Evolutionary conservation across 2,797 vertebrate species (phyloP), one percentile per base, ranked within the genome.

Genomic region (Poecilia velifera): DNA sequence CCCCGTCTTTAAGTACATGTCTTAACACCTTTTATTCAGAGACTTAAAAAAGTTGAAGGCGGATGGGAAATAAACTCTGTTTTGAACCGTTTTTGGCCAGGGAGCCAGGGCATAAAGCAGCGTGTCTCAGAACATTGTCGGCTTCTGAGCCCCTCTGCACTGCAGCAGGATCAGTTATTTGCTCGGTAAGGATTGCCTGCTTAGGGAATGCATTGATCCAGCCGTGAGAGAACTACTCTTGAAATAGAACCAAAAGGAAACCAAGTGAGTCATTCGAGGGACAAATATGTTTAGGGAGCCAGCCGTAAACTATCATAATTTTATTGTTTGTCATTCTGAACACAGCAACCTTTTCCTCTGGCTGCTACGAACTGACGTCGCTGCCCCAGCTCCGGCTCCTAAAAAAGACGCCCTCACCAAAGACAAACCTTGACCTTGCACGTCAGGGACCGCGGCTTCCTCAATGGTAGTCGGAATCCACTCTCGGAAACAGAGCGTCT

Each of bases 201-300:
- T 90, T 85, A 71, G 78, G 83, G 72, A 83, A 76, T 79, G 71
- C 94, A 96, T 95, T 90, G 95, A 96, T 96, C 88, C 83, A 81
- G 82, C 76, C 6, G 77, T 78, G 87, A 84, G 89, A 86, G 84
- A 78, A 79, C 86, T 72, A 84, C 82, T 93, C 94, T 93, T 89
- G 89, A 95, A 96, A 95, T 96, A 94, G 94, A 90, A 76, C 85
- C 66, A 74, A 74, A 88, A 71, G 64, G 83, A 73, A 64, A 77
- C 64, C 64, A 75, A 77, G 72, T 72, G 66, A 85, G 84, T 43
- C 16, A 25, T 62, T 64, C 62, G 76, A 82, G 87, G 78, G 84
- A 82, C 76, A 77, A 78, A 75, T 70, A 76, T 73, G 81, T 86
- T 84, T 59, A 73, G 83, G 68, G 72, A 84, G 73, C 43, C 39